phyloP scores from a whole-genome alignment of 2,113 vertebrate species.

The Platycercus adscitus region DNA sequence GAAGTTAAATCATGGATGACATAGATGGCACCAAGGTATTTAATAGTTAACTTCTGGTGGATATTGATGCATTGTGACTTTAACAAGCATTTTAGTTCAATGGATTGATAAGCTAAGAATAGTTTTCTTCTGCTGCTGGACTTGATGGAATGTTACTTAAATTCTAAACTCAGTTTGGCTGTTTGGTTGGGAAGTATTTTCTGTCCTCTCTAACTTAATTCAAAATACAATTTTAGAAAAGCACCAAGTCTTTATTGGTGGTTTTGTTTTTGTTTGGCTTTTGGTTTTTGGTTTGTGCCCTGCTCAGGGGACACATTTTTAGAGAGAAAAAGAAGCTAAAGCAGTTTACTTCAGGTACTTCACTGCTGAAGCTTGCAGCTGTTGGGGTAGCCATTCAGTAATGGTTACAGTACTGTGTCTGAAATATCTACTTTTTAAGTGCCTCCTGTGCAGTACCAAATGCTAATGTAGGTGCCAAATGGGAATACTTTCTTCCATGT shows the following conservation, averaged over 20 bases:
- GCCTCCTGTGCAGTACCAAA: neutral
- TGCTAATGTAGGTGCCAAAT: neutral
- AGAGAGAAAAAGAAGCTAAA: neutral
- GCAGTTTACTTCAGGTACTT: neutral
- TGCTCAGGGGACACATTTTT: neutral
- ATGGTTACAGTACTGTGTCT: neutral
- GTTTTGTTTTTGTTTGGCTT: neutral
- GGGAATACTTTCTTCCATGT: neutral
- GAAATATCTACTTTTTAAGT: neutral
- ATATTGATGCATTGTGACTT: neutral
- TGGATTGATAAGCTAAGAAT: neutral
- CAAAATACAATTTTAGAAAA: neutral
- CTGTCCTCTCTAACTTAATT: neutral
- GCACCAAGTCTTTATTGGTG: neutral
- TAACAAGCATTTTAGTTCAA: neutral
- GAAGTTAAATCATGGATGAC: neutral
- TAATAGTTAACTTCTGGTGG: neutral
- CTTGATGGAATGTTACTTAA: neutral
- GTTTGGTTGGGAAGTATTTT: neutral
- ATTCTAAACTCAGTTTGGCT: neutral
- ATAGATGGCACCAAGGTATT: neutral
- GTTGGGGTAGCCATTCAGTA: neutral
- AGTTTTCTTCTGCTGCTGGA: neutral
- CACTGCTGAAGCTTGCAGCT: neutral
- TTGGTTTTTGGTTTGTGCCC: accelerated